These are phyloP conservation scores for Mythimna impura DNA, from an alignment of 2,888 invertebrate species.

Conservation along the genomic window DNA sequence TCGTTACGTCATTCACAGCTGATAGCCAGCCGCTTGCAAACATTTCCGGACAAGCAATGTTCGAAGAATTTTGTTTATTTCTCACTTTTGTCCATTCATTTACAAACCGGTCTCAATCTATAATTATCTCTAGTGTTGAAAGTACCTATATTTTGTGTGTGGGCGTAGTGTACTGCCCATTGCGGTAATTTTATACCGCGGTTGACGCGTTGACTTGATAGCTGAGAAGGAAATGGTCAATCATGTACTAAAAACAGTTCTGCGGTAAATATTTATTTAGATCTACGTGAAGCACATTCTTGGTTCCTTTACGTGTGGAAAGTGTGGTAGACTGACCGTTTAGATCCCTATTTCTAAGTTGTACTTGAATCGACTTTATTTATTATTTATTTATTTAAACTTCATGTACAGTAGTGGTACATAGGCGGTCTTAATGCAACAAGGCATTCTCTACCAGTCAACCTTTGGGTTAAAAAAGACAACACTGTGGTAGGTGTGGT, in stretches of 20 bases:
- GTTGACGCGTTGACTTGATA: constrained; percentile 36
- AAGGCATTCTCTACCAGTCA: no score
- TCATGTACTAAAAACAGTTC: constrained; percentile 30
- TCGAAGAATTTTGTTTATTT: constrained; percentile 38
- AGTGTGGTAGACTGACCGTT: neutral
- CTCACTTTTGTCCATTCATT: constrained; percentile 23
- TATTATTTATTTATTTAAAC: no score
- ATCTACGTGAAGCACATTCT: neutral
- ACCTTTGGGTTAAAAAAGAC: no score
- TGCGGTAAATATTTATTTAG: constrained; percentile 16
- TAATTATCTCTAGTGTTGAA: constrained; percentile 50
- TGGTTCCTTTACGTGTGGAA: neutral
- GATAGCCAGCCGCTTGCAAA: constrained; percentile 53
- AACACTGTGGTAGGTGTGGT: no score
- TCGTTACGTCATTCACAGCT: constrained; percentile 69
- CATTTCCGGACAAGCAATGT: constrained; percentile 45
- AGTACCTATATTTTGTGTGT: constrained; percentile 39
- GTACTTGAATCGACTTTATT: neutral
- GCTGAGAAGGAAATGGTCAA: constrained; percentile 50
- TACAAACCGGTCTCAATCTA: constrained; percentile 26
- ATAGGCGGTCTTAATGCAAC: no score
- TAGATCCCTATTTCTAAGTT: neutral
- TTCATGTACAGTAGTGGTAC: no score
- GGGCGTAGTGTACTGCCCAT: constrained; percentile 46
- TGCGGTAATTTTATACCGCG: constrained; percentile 44